Base-by-base conservation (phyloP, 2,113 vertebrate species). In the Amblyopsis rosae region DNA sequence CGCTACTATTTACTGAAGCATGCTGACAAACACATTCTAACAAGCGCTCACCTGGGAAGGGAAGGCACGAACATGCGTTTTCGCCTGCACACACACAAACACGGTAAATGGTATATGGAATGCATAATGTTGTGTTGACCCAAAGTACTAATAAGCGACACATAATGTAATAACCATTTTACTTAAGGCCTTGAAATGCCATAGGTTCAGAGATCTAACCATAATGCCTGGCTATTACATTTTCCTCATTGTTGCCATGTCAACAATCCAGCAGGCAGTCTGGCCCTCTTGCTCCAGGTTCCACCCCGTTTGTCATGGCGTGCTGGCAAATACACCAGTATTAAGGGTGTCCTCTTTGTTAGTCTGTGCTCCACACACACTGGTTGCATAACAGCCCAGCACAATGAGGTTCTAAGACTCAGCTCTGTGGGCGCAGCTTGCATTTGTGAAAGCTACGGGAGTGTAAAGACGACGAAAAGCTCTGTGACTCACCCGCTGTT, bases 321-420 rank as follows among this genome's bases (percentile, higher is more conserved):
- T 86, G 77, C 78, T 16, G 16, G n/a, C 57, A 16, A 62, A 3
- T 41, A 50, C 17, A 16, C 54, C 73, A 76, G 76, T 57, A 81
- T 65, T 86, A 86, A 87, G 82, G 82, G 87, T 87, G 86, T 75
- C 76, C 65, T 67, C 82, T 88, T 88, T 73, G 86, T 83, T 76
- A 53, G 46, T 62, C 46, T 62, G 65, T 67, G 48, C 68, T 71
- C 66, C 4, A 76, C 72, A 84, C 86, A 81, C 66, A 62, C 41
- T 62, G 59, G 67, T 84, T 84, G 35, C 63, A 64, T 84, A 82
- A 82, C 82, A 76, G 49, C 59, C 47, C 55, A 67, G 61, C 4
- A 15, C 4, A 64, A 50, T 10, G 61, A 63, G 64, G 65, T 65
- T 59, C 49, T 47, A 64, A 72, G 66, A 59, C 50, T 12, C 12